These are phyloP conservation scores for Trachymyrmex septentrionalis DNA, from an alignment of 1,140 invertebrate genomes.

Conservation along the genomic window DNA sequence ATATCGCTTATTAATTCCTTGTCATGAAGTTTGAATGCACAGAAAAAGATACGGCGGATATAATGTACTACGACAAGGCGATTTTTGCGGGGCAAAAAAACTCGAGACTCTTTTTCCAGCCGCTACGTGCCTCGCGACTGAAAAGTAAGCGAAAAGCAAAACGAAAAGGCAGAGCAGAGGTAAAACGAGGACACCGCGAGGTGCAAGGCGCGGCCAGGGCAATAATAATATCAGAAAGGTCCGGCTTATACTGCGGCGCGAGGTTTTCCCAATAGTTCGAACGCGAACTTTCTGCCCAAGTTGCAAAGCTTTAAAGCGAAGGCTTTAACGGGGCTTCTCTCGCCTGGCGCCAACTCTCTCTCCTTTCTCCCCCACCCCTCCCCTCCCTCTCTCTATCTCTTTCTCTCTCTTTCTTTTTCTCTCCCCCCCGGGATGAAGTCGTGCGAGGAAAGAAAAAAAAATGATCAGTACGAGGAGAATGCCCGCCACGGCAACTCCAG, in stretches of 20 bases:
- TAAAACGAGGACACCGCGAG: constrained; percentile 71
- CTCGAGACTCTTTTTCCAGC: constrained; percentile 8
- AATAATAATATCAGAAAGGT: constrained; percentile 80
- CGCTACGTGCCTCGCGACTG: constrained; percentile 58
- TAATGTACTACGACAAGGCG: not conserved
- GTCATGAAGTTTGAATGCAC: not conserved
- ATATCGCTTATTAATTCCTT: not conserved
- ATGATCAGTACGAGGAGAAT: constrained; percentile 69
- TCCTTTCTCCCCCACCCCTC: not conserved
- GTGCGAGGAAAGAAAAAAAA: constrained; percentile 47
- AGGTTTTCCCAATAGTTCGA: constrained; percentile 81
- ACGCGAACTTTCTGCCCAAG: constrained; percentile 78
- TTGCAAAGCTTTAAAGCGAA: constrained; percentile 80
- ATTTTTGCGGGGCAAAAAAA: constrained; percentile 2
- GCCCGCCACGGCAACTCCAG: constrained; percentile 61
- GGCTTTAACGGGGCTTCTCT: constrained; percentile 78
- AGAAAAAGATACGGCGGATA: not conserved
- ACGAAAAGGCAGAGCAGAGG: constrained; percentile 56
- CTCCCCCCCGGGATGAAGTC: constrained; percentile 17
- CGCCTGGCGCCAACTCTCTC: constrained; percentile 69
- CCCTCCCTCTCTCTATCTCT: not conserved
- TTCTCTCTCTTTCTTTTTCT: not conserved
- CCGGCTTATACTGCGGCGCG: constrained; percentile 74
- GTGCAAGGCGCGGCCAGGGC: constrained; percentile 70
- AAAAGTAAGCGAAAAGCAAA: constrained; percentile 74